Conservation (phyloP, 2,113 vertebrate species). For the Bathybates hornii region DNA sequence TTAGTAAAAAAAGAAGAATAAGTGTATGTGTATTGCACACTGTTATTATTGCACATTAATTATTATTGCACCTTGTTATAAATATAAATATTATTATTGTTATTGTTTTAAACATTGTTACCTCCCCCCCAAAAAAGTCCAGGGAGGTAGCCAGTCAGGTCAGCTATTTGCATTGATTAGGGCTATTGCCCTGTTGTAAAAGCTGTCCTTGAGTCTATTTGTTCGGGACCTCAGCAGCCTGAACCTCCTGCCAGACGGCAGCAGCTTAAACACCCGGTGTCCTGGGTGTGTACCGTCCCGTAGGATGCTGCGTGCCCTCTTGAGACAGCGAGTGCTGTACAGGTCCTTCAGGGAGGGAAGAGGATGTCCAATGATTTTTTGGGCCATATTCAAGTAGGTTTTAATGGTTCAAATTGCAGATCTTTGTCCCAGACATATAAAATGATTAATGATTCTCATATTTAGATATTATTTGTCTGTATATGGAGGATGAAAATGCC, state of each 20-base stretch:
- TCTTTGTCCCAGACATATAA: not conserved
- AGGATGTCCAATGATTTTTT: not conserved
- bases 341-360: not conserved
- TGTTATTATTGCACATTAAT: no score
- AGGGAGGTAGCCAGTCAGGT: no score
- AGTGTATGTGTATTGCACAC: no score
- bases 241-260: no score
- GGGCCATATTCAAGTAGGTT: not conserved
- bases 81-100: not conserved
- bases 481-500: not conserved
- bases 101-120: no score
- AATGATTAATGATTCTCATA: not conserved
- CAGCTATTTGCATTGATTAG: no score
- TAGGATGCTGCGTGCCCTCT: not conserved
- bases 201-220: no score
- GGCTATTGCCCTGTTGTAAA: no score
- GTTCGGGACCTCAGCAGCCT: no score
- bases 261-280: not conserved
- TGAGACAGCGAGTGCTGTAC: not conserved
- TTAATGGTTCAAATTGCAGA: not conserved
- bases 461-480: not conserved
- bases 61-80: no score
- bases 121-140: no score
- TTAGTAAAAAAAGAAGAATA: no score
- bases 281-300: rapidly evolving